Evolutionary conservation across 1,140 invertebrate species (phyloP), one percentile per base, ranked within the genome.

Genomic region (Thereuonema tuberculata): DNA sequence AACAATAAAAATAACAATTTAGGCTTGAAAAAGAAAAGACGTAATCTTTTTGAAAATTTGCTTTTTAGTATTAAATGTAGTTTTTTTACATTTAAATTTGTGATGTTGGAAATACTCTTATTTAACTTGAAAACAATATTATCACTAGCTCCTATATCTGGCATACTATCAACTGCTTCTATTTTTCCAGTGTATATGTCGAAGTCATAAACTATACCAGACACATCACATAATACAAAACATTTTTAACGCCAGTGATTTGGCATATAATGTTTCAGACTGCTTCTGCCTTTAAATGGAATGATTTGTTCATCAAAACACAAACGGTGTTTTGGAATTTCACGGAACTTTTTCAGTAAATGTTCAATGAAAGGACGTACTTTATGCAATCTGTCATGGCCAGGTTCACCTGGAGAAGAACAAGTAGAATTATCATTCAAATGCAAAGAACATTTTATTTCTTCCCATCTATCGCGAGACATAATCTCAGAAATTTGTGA

Each of bases 231-330:
- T 23, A 61, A 28, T 2, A 54, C 56, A 59, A 61, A 63, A 20
- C 66, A 29, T 60, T 67, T 65, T 52, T 62, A 66, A 1, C 66
- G 64, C 65, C 64, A 64, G 58, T 66, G 5, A 17, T 37, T 9
- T 37, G 31, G 31, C 31, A 37, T 37, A 37, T 37, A 37, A 9
- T 64, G 12, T 65, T 27, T 58, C 54, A 27, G 55, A 58, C n/a
- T 65, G 28, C 61, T 63, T 20, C 20, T 48, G 1, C 65, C 62
- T 56, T 65, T 66, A 59, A 66, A 66, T 14, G 62, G 56, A 5
- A 50, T 20, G 3, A 50, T 50, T 50, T 50, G 48, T 24, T 37
- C 31, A 37, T 50, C 48, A 50, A 50, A 5, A 17, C 37, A 66
- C 50, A 65, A 55, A 57, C 64, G 63, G 53, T 17, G 9, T 50